Evolutionary conservation across 2,113 vertebrate genomes (phyloP).

Genomic region (human): GRCh38 chr15:91672501-91673000

Average conservation of each 20-base stretch:
- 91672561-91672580: background rate
- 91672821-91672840: background rate
- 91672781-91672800: background rate
- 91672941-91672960: background rate
- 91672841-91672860: too few species aligned
- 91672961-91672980: too few species aligned
- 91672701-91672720: background rate
- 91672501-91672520: background rate
- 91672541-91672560: background rate
- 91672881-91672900: background rate
- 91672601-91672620: background rate
- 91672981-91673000: background rate
- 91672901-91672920: background rate
- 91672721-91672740: fast-evolving
- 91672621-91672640: background rate
- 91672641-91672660: background rate
- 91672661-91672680: fast-evolving
- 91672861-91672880: background rate
- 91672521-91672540: background rate
- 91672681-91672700: background rate
- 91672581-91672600: background rate
- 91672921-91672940: background rate
- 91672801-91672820: background rate
- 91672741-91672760: background rate
- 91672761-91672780: background rate